Percentiles rank a stretch among this genome's conserved stretches.
Evolutionary conservation across 1,140 invertebrate species (phyloP).

Genomic region (Drosophila fuyamai): DNA sequence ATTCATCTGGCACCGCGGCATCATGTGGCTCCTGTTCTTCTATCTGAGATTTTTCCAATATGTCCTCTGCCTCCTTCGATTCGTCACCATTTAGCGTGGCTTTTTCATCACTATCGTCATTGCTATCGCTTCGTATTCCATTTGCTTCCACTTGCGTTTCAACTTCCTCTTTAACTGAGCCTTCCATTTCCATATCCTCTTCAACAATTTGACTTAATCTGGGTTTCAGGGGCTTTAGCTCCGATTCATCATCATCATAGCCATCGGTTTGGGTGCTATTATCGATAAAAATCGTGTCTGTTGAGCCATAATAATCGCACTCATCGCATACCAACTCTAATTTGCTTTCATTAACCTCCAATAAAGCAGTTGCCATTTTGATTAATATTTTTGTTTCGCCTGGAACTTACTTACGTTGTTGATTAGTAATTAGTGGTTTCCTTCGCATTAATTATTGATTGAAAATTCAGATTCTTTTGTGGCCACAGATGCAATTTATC

Average conservation of each 20-base stretch:
- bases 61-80: neutral
- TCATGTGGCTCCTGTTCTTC: neutral
- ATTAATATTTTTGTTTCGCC: neutral
- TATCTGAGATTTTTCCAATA: neutral
- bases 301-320: slow-evolving; percentile 60
- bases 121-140: slow-evolving; percentile 43
- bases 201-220: slow-evolving; percentile 53
- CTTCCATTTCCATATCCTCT: slow-evolving; percentile 46
- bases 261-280: slow-evolving; percentile 69
- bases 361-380: slow-evolving; percentile 67
- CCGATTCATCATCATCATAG: slow-evolving; percentile 40
- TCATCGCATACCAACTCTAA: slow-evolving; percentile 59
- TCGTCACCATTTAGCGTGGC: neutral
- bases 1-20: slow-evolving; percentile 1
- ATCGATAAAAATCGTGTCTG: slow-evolving; percentile 61
- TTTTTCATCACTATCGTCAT: slow-evolving; percentile 23
- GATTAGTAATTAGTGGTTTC: slow-evolving; percentile 5
- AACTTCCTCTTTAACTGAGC: slow-evolving; percentile 7
- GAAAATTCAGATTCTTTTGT: slow-evolving; percentile 25
- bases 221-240: slow-evolving; percentile 26
- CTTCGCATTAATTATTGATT: slow-evolving; percentile 15
- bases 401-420: neutral
- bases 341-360: slow-evolving; percentile 47
- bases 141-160: slow-evolving; percentile 24
- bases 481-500: slow-evolving; percentile 26